A percentile compares a stretch with the other conserved stretches of the same genome.
phyloP scores from a whole-genome alignment of 2,888 invertebrate species.

The Callyntrura guangdongensis region DNA sequence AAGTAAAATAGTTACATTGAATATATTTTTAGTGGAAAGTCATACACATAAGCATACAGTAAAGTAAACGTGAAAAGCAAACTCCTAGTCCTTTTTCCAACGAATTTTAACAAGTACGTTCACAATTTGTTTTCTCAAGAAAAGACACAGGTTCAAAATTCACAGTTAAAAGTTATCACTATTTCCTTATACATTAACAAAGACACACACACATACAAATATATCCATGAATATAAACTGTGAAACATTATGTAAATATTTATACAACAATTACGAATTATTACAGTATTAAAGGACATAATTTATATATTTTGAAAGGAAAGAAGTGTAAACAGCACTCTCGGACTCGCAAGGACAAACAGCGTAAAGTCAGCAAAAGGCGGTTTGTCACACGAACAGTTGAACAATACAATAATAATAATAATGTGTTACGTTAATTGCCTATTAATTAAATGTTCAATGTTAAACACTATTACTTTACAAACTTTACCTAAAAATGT shows the following conservation, averaged over 20 bases:
- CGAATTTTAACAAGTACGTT: too few species aligned
- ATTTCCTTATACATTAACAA: not conserved
- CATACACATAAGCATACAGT: too few species aligned
- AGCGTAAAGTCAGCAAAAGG: constrained; percentile 39
- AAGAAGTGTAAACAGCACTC: not conserved
- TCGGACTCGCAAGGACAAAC: not conserved
- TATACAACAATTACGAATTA: not conserved
- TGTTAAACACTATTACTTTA: not conserved
- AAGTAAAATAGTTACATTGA: too few species aligned
- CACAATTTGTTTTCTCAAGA: not conserved
- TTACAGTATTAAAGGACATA: not conserved
- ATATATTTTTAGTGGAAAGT: too few species aligned
- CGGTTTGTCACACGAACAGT: constrained; percentile 25
- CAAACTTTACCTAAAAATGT: not conserved
- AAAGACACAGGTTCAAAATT: constrained; percentile 47
- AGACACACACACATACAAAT: not conserved
- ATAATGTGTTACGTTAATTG: not conserved
- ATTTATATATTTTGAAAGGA: constrained; percentile 5
- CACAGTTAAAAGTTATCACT: constrained; percentile 32
- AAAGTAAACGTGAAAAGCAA: too few species aligned
- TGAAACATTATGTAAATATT: too few species aligned
- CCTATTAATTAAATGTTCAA: not conserved
- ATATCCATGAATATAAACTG: not conserved
- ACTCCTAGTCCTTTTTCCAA: too few species aligned
- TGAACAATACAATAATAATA: constrained; percentile 25